These are phyloP conservation scores for Drosophila pseudoananassae DNA, from an alignment of 1,140 invertebrate species.

Conservation along the genomic window DNA sequence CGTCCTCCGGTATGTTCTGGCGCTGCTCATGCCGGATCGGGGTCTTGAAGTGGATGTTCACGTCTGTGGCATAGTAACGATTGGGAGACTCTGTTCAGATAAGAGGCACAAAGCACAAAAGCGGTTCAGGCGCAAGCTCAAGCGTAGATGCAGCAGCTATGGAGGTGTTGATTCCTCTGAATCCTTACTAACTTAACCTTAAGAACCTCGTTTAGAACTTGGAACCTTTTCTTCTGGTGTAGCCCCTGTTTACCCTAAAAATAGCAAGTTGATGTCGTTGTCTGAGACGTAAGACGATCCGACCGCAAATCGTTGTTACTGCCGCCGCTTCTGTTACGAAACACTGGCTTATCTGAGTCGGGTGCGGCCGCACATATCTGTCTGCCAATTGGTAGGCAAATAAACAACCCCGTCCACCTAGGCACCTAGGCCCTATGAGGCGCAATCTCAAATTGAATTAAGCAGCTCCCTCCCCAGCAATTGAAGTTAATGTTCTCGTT, in stretches of 20 bases:
- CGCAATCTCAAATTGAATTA: conserved; percentile 65
- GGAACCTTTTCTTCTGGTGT: conserved; percentile 16
- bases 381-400: conserved; percentile 75
- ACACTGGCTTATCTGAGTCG: conserved; percentile 51
- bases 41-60: conserved; percentile 96
- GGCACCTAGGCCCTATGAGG: conserved; percentile 13
- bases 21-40: conserved; percentile 94
- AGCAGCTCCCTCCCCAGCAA: conserved; percentile 46
- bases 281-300: conserved; percentile 66
- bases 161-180: conserved; percentile 9
- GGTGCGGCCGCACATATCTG: conserved; percentile 43
- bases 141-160: conserved; percentile 1
- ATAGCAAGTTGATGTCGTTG: conserved; percentile 31
- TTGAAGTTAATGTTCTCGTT: conserved; percentile 66
- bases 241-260: conserved; percentile 42
- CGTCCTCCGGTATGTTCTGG: conserved; percentile 91
- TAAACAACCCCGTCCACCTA: conserved; percentile 57
- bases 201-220: too few relatives aligned
- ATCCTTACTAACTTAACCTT: not conserved
- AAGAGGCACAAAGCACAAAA: conserved; percentile 23
- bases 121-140: conserved; percentile 29
- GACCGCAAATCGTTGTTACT: conserved; percentile 61
- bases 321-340: conserved; percentile 46
- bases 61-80: conserved; percentile 95
- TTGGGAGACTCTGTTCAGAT: conserved; percentile 88